Base-by-base conservation (phyloP, 2,888 invertebrate species). In the Drosophila melanosoma region DNA sequence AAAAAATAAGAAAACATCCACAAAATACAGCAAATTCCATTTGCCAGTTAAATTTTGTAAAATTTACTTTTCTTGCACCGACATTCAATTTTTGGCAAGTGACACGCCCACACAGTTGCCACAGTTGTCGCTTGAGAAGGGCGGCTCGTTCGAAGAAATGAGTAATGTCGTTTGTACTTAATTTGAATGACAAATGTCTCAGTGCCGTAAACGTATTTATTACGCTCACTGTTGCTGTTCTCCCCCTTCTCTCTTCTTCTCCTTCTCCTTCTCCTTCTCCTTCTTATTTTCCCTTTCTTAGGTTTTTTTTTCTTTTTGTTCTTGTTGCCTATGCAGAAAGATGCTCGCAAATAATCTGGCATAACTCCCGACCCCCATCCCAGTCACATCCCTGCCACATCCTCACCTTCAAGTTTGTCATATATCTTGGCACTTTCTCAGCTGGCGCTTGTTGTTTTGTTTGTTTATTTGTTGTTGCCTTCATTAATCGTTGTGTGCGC, bases 171-270 rank as follows among this genome's bases (percentile, higher is more conserved):
- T 70, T 85, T 81, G 74, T 87, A 82, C 81, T 85, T 87, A 85
- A 87, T 85, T 85, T 85, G 79, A 82, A 87, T 85, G 84, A 85
- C 82, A 87, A 85, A 85, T 85, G 84, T 75, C 81, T 64, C 61
- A 64, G 66, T 67, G 81, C 76, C 74, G 76, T 76, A 76, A 87
- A 79, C 83, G 74, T 74, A 87, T 87, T 84, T 85, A 76, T 84
- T 84, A 84, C 69, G 60, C 77, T 74, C 60, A 60, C 57, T 74
- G 64, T 81, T 74, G 15, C 20, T 45, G 1, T 45, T 45, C 0
- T 0, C 11, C n/a, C n/a, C n/a, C n/a, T n/a, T n/a, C n/a, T n/a
- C n/a, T n/a, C n/a, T n/a, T n/a, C n/a, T n/a, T n/a, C n/a, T 20
- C 7, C 20, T 20, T 20, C 12, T 7, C 3, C 20, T 42, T 12